Percentiles rank a stretch among this genome's conserved stretches.
Conservation (phyloP, 2,888 invertebrate species). For the Homarus gammarus region DNA sequence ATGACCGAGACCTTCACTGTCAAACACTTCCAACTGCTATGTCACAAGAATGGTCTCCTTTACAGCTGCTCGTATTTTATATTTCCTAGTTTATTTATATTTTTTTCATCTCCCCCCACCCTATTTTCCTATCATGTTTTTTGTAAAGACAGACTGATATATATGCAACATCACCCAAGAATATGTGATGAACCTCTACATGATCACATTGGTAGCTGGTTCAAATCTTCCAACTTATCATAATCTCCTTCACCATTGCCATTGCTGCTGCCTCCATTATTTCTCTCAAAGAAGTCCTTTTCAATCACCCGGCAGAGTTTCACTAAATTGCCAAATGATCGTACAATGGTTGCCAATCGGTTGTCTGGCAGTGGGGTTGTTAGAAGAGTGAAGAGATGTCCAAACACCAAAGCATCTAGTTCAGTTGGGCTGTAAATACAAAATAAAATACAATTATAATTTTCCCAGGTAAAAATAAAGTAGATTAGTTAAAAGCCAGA, state of each 20-base stretch:
- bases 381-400: conserved; percentile 96
- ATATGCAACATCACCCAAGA: no score
- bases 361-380: conserved; percentile 93
- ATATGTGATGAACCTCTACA: no score
- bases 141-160: no score
- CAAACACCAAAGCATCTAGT: conserved; percentile 96
- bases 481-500: no score
- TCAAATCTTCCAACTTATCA: conserved; percentile 71
- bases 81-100: no score
- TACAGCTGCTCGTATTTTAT: no score
- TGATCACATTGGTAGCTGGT: conserved; percentile 49
- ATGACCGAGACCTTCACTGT: no score
- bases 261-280: conserved; percentile 65
- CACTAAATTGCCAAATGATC: conserved; percentile 88
- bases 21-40: no score
- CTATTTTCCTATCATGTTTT: no score
- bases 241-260: conserved; percentile 74
- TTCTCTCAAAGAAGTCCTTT: conserved; percentile 85
- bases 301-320: conserved; percentile 91
- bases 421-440: conserved; percentile 89
- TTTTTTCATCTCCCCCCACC: no score
- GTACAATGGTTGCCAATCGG: conserved; percentile 88
- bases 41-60: no score
- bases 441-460: not conserved
- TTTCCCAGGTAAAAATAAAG: no score